Evolutionary conservation across 2,888 invertebrate species (phyloP).

Genomic region (Volucella zonaria): DNA sequence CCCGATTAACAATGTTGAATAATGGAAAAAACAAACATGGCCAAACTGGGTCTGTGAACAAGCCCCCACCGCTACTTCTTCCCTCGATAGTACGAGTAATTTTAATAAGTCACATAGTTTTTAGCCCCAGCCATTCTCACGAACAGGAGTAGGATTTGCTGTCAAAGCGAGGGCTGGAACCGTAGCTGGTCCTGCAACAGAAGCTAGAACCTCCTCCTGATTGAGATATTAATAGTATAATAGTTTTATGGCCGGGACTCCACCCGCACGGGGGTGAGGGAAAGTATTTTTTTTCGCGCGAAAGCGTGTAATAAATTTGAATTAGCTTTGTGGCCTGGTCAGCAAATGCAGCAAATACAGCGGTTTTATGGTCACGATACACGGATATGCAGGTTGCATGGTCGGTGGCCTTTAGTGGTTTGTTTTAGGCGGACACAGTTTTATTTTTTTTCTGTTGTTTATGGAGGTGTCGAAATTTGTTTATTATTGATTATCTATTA

Average conservation of each 20-base stretch:
- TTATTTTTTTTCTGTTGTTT: too few species aligned
- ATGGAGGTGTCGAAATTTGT: too few species aligned
- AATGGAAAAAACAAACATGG: conserved; percentile 46
- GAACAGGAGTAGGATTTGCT: neutral
- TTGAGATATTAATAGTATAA: conserved; percentile 55
- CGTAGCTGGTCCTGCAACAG: neutral
- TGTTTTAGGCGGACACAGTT: too few species aligned
- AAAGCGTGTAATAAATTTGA: conserved; percentile 34
- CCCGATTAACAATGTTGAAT: conserved; percentile 21
- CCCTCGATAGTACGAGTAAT: neutral
- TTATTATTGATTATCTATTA: too few species aligned
- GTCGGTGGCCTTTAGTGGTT: too few species aligned
- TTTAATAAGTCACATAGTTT: conserved; percentile 36
- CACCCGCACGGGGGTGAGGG: conserved; percentile 4
- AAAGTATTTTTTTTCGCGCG: conserved; percentile 25
- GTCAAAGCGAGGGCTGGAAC: too few species aligned
- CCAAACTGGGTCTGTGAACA: conserved; percentile 16
- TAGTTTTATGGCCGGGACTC: conserved; percentile 33
- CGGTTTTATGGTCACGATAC: conserved; percentile 29
- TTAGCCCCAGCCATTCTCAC: neutral
- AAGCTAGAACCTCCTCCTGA: conserved; percentile 22
- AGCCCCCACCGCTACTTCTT: neutral
- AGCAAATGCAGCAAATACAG: conserved; percentile 28
- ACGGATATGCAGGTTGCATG: neutral
- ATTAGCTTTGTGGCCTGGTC: conserved; percentile 16